Conservation (phyloP, 2,888 invertebrate species). For the Cerceris ruficornis region DNA sequence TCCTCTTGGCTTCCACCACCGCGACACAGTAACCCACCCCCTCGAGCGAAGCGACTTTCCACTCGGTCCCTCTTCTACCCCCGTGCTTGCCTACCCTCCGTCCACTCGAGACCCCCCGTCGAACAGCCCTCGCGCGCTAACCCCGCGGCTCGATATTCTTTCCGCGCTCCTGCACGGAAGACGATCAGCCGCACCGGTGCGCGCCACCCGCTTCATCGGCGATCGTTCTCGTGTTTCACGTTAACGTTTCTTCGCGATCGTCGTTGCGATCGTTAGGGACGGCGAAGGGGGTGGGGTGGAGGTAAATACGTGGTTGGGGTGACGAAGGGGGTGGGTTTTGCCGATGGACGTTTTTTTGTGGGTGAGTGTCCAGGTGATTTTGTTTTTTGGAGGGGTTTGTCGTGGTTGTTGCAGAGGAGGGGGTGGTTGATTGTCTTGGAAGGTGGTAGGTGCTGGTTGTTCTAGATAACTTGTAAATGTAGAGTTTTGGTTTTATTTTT, state of each 20-base stretch:
- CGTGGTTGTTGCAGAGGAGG: too few species aligned
- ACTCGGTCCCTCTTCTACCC: slow-evolving; percentile 27
- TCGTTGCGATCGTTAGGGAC: not conserved
- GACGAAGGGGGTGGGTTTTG: too few species aligned
- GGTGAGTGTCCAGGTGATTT: too few species aligned
- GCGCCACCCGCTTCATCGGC: slow-evolving; percentile 18
- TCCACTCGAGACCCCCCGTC: slow-evolving; percentile 14
- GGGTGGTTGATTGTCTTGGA: too few species aligned
- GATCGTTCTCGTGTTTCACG: not conserved
- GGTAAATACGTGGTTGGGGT: too few species aligned
- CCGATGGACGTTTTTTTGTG: too few species aligned
- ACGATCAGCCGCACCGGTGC: slow-evolving; percentile 52
- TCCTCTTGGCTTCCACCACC: slow-evolving; percentile 49
- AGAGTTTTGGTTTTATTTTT: too few species aligned
- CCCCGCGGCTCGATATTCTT: slow-evolving; percentile 43
- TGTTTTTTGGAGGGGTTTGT: too few species aligned
- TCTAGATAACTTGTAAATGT: too few species aligned
- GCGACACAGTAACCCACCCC: slow-evolving; percentile 38
- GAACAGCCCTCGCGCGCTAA: slow-evolving; percentile 6
- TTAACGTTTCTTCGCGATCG: not conserved
- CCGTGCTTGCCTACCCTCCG: slow-evolving; percentile 17
- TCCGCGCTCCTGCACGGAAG: slow-evolving; percentile 58
- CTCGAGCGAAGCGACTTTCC: slow-evolving; percentile 43
- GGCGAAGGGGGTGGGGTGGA: not conserved
- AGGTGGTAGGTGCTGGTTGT: too few species aligned